These are phyloP conservation scores for Thecophora atra DNA, from an alignment of 2,888 invertebrate species.

Conservation along the genomic window DNA sequence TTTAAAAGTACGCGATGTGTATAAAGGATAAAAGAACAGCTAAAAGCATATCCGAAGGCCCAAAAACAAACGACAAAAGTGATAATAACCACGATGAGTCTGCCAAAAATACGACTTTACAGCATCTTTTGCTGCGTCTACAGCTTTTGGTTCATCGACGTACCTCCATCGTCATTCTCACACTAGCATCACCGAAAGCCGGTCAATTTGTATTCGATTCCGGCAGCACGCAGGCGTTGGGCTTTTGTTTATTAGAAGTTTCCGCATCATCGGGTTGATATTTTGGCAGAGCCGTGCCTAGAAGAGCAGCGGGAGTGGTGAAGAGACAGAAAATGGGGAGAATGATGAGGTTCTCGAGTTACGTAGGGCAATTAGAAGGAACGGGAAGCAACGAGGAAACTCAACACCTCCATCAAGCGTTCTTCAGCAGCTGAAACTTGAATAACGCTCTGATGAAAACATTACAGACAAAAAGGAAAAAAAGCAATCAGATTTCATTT, in stretches of 20 bases:
- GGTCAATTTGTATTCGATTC: conserved; percentile 11
- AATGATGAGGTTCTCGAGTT: too few species aligned
- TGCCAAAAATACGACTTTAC: neutral
- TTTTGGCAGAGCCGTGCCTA: neutral
- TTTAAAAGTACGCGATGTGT: neutral
- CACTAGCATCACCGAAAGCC: neutral
- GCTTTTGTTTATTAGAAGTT: conserved; percentile 48
- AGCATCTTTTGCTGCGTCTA: neutral
- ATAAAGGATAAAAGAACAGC: neutral
- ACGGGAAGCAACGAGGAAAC: neutral
- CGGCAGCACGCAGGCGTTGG: conserved; percentile 22
- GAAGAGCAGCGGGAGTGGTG: neutral
- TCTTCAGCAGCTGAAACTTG: too few species aligned
- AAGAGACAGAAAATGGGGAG: neutral
- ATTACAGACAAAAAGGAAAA: too few species aligned
- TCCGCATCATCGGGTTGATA: conserved; percentile 46
- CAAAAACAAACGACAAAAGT: conserved; percentile 6
- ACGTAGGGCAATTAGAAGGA: conserved; percentile 3
- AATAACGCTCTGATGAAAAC: too few species aligned
- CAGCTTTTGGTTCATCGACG: neutral
- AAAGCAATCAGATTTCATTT: too few species aligned
- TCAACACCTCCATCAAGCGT: too few species aligned
- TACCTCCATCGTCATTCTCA: neutral
- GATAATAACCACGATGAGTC: neutral
- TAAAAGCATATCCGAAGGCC: neutral